Evolutionary conservation across 1,140 invertebrate species (phyloP), one percentile per base, ranked within the genome.

Genomic region (Hyposmocoma kahamanoa): DNA sequence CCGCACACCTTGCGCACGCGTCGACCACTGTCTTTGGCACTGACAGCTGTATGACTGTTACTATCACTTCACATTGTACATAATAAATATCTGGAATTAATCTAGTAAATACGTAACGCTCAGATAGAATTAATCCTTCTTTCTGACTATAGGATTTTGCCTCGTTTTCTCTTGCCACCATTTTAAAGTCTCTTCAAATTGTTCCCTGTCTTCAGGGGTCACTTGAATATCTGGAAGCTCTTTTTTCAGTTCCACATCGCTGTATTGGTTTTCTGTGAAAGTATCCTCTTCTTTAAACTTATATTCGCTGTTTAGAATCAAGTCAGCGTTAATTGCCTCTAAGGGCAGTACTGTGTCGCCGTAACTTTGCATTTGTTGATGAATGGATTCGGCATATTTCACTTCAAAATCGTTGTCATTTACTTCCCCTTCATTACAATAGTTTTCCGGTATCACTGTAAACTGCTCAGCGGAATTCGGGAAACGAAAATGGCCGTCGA

Each of bases 81-180:
- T n/a, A 59, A 72, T 65, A 60, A 62, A 77, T 73, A 67, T 50
- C 24, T 64, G 26, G 41, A 48, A 52, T 52, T 57, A 64, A 49
- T 50, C 48, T 54, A 55, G 34, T 54, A 48, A n/a, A 47, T 42
- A n/a, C n/a, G n/a, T n/a, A n/a, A n/a, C n/a, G n/a, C n/a, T n/a
- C n/a, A n/a, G n/a, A n/a, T n/a, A 47, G 51, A 22, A 24, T 67
- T 65, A 60, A 54, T 71, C 67, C 39, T 55, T 74, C 51, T 26
- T 62, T 62, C 69, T 79, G 47, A 59, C 42, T 9, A 78, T 19
- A 4, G 65, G 49, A 56, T 70, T 75, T 63, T 78, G 72, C 50
- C 67, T 68, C 15, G 82, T 85, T 55, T 85, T 85, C 50, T 85
- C 82, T 54, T 85, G 79, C 82, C 82, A 85, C 82, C 82, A 85